Conservation (phyloP, 2,888 invertebrate genomes). For the Neocrepidodera transversa region DNA sequence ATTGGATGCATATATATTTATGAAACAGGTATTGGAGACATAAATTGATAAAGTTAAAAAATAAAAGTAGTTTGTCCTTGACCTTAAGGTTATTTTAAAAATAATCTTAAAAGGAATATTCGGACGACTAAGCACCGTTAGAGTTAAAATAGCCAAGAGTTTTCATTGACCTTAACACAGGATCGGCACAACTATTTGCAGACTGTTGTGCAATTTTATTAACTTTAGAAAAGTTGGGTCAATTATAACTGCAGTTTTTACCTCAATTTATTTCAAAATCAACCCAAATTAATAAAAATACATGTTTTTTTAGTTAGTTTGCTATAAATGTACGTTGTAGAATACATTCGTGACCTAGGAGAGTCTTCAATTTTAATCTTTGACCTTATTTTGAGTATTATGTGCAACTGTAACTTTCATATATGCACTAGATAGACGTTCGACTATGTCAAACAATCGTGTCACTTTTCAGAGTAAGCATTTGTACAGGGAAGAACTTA, state of each 20-base stretch:
- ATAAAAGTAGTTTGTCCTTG: slow-evolving; percentile 27
- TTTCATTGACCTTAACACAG: slow-evolving; percentile 44
- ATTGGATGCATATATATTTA: too few species aligned
- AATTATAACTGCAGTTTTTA: too few species aligned
- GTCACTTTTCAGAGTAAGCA: slow-evolving; percentile 12
- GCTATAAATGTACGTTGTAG: too few species aligned
- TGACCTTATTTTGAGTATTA: slow-evolving; percentile 24
- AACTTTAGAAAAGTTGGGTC: too few species aligned
- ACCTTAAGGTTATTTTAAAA: slow-evolving; percentile 39
- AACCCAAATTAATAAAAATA: too few species aligned
- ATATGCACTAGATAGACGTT: slow-evolving; percentile 24
- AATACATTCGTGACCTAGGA: too few species aligned
- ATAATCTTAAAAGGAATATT: slow-evolving; percentile 45
- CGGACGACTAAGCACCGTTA: slow-evolving; percentile 47
- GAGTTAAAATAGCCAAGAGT: slow-evolving; percentile 44
- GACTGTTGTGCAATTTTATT: too few species aligned
- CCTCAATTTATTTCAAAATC: too few species aligned
- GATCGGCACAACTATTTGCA: neutral
- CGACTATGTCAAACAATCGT: slow-evolving; percentile 17
- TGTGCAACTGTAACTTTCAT: slow-evolving; percentile 18
- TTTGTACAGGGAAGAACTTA: slow-evolving; percentile 21
- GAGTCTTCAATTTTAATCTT: slow-evolving; percentile 24
- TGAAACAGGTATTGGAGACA: neutral
- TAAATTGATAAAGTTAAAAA: too few species aligned
- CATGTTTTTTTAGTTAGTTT: too few species aligned